Evolutionary conservation across 2,113 vertebrate species (phyloP), one percentile per base, ranked within the genome.

Genomic region (Nipponia nippon): DNA sequence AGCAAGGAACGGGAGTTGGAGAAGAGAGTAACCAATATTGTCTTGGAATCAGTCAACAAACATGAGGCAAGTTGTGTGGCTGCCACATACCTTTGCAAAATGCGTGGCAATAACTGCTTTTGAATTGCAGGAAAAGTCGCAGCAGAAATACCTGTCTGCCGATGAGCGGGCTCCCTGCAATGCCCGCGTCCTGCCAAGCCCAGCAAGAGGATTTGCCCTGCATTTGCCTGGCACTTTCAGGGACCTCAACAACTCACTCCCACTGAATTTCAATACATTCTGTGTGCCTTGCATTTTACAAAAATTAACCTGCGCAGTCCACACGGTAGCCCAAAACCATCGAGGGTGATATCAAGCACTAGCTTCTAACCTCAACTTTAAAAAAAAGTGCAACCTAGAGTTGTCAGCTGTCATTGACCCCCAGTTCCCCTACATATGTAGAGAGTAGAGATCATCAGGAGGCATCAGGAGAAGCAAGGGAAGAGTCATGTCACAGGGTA

Each of bases 281-380:
- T 59, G 16, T 16, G 1, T 66, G 29, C 25, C 32, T 47, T 13
- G 8, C 7, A 13, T 22, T 6, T 50, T 82, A 84, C 7, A 42
- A 67, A 56, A 93, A 62, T 34, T 75, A 82, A 75, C n/a, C 36
- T 16, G 20, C 6, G 3, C 11, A 42, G n/a, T 25, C 27, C 50
- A 53, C 0, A 0, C 20, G 4, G 50, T 13, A 90, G 13, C 34
- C 46, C 38, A 61, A 55, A 75, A 23, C 27, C 16, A 50, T 7
- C 34, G 52, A 30, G 1, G 22, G 12, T 21, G 25, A 25, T 40
- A 83, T 11, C 29, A 16, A 81, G 9, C 19, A 17, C 8, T 16
- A 34, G n/a, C 30, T 78, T 49, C 22, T 49, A 73, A 38, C 2
- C 4, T 73, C 13, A 58, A 34, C 18, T 75, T 69, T 42, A 36